Conservation (phyloP, 1,140 invertebrate species). For the Nebria ingens region DNA sequence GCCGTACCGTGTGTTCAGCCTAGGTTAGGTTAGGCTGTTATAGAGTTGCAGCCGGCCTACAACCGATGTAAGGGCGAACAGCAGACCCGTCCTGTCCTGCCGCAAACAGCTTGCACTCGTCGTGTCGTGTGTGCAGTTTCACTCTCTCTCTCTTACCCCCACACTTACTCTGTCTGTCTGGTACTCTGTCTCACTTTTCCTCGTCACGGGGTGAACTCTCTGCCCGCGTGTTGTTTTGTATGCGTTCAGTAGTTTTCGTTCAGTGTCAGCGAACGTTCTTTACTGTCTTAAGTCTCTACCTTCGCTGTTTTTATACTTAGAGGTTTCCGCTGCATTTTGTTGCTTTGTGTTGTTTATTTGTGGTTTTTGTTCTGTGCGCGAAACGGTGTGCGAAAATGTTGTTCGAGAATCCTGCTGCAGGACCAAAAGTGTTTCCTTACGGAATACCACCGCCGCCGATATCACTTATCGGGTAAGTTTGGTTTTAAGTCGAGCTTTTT, state of each 20-base stretch:
- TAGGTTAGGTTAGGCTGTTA: background rate
- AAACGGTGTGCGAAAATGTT: background rate
- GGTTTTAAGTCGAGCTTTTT: background rate
- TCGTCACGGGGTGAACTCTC: background rate
- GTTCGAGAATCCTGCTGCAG: background rate
- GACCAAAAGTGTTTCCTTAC: background rate
- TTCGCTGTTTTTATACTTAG: background rate
- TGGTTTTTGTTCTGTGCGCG: background rate
- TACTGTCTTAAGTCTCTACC: background rate
- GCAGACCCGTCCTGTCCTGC: too few species aligned
- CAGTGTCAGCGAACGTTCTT: background rate
- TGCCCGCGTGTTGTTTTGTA: background rate
- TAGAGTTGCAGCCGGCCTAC: background rate
- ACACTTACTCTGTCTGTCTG: background rate
- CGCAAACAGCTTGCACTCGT: slow-evolving; percentile 6
- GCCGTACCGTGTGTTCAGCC: background rate
- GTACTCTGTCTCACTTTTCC: background rate
- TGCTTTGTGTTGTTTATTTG: background rate
- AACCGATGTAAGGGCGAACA: background rate
- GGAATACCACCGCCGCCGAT: background rate
- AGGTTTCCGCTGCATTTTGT: background rate
- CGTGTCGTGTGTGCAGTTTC: slow-evolving; percentile 2
- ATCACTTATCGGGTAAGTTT: background rate
- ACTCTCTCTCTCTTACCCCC: background rate
- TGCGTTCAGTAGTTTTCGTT: slow-evolving; percentile 4